phyloP scores from a whole-genome alignment of 1,140 invertebrate genomes.

The Pentalonia nigronervosa region DNA sequence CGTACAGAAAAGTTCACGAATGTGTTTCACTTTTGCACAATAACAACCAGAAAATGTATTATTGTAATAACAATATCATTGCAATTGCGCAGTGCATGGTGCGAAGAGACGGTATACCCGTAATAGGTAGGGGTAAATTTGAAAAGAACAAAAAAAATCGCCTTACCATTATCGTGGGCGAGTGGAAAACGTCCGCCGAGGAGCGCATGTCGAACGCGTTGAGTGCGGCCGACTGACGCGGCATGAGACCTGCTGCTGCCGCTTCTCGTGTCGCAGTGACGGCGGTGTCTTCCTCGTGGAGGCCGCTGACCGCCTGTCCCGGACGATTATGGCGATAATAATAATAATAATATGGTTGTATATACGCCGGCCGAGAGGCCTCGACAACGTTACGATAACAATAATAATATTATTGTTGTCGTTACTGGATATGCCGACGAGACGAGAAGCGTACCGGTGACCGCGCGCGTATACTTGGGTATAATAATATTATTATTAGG shows the following conservation, averaged over 20 bases:
- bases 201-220: constrained; percentile 31
- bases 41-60: background rate
- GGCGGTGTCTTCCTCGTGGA: background rate
- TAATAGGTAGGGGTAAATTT: no score
- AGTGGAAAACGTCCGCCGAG: constrained; percentile 26
- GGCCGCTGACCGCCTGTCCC: background rate
- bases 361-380: no score
- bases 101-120: no score
- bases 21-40: background rate
- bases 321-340: background rate
- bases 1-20: background rate
- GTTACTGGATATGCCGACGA: background rate
- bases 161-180: constrained; percentile 22
- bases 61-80: background rate
- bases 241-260: background rate
- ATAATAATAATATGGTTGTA: background rate
- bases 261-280: background rate
- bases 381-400: background rate
- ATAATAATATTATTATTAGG: background rate
- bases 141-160: background rate
- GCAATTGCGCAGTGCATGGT: no score
- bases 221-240: background rate
- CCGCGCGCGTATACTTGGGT: background rate
- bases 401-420: background rate
- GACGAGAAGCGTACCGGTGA: background rate